Evolutionary conservation across 1,140 invertebrate genomes (phyloP).

Genomic region (Goniozus legneri): DNA sequence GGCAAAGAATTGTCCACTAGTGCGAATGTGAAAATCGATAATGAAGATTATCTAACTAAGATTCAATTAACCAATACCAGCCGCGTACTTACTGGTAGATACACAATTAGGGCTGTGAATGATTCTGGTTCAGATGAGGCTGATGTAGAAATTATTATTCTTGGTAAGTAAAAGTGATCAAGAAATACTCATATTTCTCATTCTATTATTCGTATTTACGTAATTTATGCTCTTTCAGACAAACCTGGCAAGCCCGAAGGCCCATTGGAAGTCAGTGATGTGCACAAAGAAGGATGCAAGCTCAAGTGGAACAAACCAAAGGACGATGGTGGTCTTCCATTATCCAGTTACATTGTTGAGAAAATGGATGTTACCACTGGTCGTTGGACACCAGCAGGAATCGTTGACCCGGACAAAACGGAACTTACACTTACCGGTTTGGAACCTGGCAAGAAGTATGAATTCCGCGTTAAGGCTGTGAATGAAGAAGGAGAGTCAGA

Average conservation of each 20-base stretch:
- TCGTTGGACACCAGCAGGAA: conserved; percentile 83
- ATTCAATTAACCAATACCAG: conserved; percentile 76
- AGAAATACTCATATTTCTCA: neutral
- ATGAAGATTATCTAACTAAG: conserved; percentile 91
- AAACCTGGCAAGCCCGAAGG: conserved; percentile 93
- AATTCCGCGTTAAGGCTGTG: conserved; percentile 91
- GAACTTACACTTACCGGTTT: conserved; percentile 84
- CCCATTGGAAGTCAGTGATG: conserved; percentile 85
- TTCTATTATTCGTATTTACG: neutral
- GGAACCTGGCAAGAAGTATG: conserved; percentile 88
- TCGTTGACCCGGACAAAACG: conserved; percentile 82
- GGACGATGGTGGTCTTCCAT: conserved; percentile 91
- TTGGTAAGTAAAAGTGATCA: conserved; percentile 58
- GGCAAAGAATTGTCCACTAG: conserved; percentile 63
- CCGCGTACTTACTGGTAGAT: conserved; percentile 83
- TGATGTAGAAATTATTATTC: conserved; percentile 88
- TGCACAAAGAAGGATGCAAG: conserved; percentile 94
- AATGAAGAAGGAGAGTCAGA: conserved; percentile 96
- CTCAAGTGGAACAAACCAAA: conserved; percentile 93
- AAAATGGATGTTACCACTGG: conserved; percentile 87
- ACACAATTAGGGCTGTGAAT: conserved; percentile 89
- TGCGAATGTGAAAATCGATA: conserved; percentile 73
- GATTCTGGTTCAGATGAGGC: conserved; percentile 90
- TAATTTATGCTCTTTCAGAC: conserved; percentile 55
- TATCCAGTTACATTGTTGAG: conserved; percentile 87